Percentiles rank a stretch among this genome's conserved stretches.
These are phyloP conservation scores for Panulirus ornatus DNA, from an alignment of 1,140 invertebrate species.

Conservation along the genomic window DNA sequence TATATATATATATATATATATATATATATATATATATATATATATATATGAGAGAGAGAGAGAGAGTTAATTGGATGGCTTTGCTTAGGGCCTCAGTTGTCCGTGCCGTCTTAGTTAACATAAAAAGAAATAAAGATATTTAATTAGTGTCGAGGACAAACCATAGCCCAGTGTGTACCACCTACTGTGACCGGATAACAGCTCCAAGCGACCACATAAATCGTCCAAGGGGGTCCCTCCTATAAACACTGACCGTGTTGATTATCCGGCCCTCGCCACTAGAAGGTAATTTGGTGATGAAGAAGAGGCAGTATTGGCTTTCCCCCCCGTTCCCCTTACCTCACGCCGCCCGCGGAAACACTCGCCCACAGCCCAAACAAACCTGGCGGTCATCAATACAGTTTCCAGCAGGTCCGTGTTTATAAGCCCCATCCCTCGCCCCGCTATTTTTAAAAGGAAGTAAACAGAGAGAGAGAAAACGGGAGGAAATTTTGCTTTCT, in stretches of 20 bases:
- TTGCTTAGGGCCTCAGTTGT: too few species aligned
- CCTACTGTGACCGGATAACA: too few species aligned
- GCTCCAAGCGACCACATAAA: too few species aligned
- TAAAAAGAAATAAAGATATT: too few species aligned
- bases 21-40: too few species aligned
- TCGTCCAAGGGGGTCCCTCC: not conserved
- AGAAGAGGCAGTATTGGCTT: conserved; percentile 5
- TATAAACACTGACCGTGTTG: not conserved
- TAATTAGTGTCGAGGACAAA: not conserved
- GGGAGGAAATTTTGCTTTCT: not conserved
- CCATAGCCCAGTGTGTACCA: too few species aligned
- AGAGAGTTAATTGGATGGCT: too few species aligned
- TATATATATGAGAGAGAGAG: too few species aligned
- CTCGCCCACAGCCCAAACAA: conserved; percentile 1
- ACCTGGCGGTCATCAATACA: conserved; percentile 5
- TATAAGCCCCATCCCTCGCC: conserved; percentile 4
- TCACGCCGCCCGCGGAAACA: not conserved
- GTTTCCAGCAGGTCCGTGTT: conserved; percentile 2
- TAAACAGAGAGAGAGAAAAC: not conserved
- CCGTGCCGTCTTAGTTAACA: too few species aligned
- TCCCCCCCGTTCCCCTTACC: not conserved
- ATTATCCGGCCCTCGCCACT: not conserved
- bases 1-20: too few species aligned
- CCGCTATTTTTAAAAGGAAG: not conserved
- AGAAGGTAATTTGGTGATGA: not conserved